Conservation (phyloP, 2,888 invertebrate species). For the Drosophila trichaetosa region DNA sequence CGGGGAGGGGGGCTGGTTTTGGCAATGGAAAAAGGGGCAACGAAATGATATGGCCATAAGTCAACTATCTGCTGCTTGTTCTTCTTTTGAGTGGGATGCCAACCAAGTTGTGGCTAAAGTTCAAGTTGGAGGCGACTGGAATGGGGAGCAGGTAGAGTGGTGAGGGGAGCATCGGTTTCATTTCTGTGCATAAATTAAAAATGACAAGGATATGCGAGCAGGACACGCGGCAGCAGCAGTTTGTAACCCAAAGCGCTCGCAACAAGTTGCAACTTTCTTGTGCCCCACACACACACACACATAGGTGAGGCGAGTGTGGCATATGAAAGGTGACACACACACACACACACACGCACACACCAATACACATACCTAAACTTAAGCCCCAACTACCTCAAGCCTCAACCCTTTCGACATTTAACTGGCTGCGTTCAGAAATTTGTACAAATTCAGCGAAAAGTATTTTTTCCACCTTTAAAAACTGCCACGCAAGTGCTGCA, state of each 20-base stretch:
- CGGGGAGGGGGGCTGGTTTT: background rate
- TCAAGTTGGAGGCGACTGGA: constrained; percentile 28
- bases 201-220: constrained; percentile 76
- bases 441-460: constrained; percentile 81
- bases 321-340: background rate
- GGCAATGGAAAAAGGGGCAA: background rate
- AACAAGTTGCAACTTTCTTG: constrained; percentile 68
- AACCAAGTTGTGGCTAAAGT: constrained; percentile 48
- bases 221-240: constrained; percentile 27
- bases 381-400: constrained; percentile 16
- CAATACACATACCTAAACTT: background rate
- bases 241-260: constrained; percentile 60
- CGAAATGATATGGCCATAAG: constrained; percentile 59
- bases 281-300: constrained; percentile 7
- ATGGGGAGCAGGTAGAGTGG: too few species aligned
- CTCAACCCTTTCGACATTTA: constrained; percentile 42
- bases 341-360: background rate
- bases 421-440: constrained; percentile 48
- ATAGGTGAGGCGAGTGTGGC: constrained; percentile 8
- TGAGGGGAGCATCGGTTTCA: constrained; percentile 28
- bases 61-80: constrained; percentile 50
- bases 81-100: constrained; percentile 11
- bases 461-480: constrained; percentile 80
- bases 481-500: constrained; percentile 27
- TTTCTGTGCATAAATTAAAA: constrained; percentile 72